phyloP scores from a whole-genome alignment of 1,140 invertebrate species.

The Bombus picipes region DNA sequence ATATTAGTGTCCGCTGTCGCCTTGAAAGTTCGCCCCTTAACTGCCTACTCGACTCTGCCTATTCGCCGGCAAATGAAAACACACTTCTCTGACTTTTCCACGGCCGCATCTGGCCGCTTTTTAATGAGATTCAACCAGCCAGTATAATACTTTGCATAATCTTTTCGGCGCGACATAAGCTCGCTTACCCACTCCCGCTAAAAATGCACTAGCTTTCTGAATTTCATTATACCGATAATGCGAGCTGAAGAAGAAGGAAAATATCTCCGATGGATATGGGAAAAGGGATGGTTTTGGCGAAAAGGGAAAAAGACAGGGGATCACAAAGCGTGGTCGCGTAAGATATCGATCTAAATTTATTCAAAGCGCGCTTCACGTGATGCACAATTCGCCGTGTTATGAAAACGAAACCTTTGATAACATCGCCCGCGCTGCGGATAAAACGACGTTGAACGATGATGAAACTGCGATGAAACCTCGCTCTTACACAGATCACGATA shows the following conservation, averaged over 20 bases:
- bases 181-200: neutral
- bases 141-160: conserved; percentile 60
- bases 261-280: neutral
- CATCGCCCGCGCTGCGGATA: neutral
- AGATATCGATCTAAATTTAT: conserved; percentile 49
- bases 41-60: conserved; percentile 41
- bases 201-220: conserved; percentile 47
- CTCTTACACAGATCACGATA: no score
- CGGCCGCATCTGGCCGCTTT: neutral
- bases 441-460: no score
- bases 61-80: conserved; percentile 38
- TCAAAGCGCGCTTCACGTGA: conserved; percentile 8
- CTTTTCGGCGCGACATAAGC: conserved; percentile 41
- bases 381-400: conserved; percentile 21
- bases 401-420: conserved; percentile 13
- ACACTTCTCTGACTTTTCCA: conserved; percentile 14
- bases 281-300: neutral
- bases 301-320: neutral
- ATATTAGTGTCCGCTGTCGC: conserved; percentile 67
- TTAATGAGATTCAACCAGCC: conserved; percentile 57
- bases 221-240: conserved; percentile 57
- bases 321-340: neutral
- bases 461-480: no score
- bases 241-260: neutral
- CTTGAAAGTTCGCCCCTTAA: conserved; percentile 65